Evolutionary conservation across 2,797 vertebrate genomes (phyloP), one percentile per base, ranked within the genome.

Genomic region (Melanotaenia trifasciata): DNA sequence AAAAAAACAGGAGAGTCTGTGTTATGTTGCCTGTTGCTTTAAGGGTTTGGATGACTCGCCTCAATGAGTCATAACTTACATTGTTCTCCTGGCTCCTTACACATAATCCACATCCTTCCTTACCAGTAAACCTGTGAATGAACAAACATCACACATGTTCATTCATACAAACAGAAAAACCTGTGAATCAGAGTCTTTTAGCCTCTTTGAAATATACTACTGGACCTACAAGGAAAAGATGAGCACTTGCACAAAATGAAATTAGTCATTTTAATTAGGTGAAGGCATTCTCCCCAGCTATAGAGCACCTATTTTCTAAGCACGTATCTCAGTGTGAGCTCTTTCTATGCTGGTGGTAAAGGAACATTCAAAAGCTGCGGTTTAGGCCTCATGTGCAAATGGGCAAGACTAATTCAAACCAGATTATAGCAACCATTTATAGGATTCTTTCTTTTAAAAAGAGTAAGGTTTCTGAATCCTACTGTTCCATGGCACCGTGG

Each of bases 101-200:
- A 77, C 74, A 70, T 47, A 74, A 56, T 65, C 38, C 74, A 79
- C 68, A 74, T 80, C 74, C 82, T 84, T 79, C 76, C 81, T 81
- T 81, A 65, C 80, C 45, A 20, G 74, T 70, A 78, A 74, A 81
- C 73, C 71, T 83, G 43, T 86, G 67, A 80, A 69, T 84, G 94
- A 95, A 66, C 71, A 71, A 74, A 63, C 43, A 24, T 56, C 60
- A 66, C 54, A 67, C 64, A 57, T 40, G 45, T 64, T 76, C 67
- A 71, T 84, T 80, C 78, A 86, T 62, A 60, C 33, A 70, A 56
- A 59, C 59, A 35, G 3, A 54, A 1, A 32, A 50, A 57, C 26
- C 36, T 38, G 38, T 28, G 24, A 60, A 50, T 64, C 10, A 56
- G 33, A 35, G 20, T 35, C 6, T 74, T 64, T 35, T 14, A 22